Evolutionary conservation across 35 echinoderm and acorn worm species (phyloP).

Genomic region (Anneissia japonica): DNA sequence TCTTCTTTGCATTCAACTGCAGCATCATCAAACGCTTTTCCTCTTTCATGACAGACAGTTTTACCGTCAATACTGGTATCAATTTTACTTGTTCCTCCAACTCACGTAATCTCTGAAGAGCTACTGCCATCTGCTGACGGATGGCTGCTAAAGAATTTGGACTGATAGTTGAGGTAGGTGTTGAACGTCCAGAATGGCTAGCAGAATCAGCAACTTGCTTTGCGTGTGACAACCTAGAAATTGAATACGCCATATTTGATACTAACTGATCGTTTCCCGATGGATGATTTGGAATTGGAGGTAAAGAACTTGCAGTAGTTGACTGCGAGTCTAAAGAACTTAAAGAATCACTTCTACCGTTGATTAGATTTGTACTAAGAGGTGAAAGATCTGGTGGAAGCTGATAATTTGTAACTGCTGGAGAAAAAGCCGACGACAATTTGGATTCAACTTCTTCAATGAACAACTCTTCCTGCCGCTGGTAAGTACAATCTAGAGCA

Average conservation of each 20-base stretch:
- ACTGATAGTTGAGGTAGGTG: conserved; percentile 63
- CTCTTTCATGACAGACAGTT: conserved; percentile 88
- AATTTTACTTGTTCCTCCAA: conserved; percentile 84
- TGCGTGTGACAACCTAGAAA: background rate
- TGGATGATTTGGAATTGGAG: conserved; percentile 34
- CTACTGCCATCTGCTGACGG: conserved; percentile 86
- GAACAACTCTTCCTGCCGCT: conserved; percentile 10
- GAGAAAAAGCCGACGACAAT: background rate
- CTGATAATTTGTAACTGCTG: background rate
- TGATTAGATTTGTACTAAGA: background rate
- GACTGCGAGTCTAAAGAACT: conserved; percentile 6
- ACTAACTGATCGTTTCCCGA: background rate
- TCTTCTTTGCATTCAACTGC: conserved; percentile 67
- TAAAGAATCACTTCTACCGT: background rate
- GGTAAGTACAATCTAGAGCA: background rate
- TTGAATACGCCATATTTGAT: background rate
- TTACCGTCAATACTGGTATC: conserved; percentile 81
- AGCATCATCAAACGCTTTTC: conserved; percentile 90
- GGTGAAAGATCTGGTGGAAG: background rate
- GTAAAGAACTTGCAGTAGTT: conserved; percentile 48
- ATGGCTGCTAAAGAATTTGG: conserved; percentile 53
- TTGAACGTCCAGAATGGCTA: conserved; percentile 62
- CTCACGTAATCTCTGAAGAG: conserved; percentile 66
- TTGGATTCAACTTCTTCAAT: background rate
- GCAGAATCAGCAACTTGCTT: background rate